Base-by-base conservation (phyloP, 2,888 invertebrate species). In the Diarsia brunnea region DNA sequence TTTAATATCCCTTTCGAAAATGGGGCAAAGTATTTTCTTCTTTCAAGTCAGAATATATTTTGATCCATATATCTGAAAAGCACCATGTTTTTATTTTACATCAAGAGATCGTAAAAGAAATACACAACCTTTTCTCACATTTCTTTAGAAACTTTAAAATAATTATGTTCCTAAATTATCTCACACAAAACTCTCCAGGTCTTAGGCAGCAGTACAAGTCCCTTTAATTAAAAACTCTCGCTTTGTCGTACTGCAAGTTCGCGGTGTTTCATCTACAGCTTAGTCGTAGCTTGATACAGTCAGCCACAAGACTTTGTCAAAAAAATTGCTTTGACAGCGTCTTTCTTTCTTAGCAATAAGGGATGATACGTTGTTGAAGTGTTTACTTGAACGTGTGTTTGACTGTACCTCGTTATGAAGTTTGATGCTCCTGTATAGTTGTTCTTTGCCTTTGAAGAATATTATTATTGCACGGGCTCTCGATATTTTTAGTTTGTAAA, bases 201-300 rank as follows among this genome's bases (percentile, higher is more conserved):
- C 74, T 70, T 69, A 67, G 58, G 71, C 77, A 78, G 80, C 77
- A 78, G 73, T 84, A 89, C 81, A 86, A 88, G 90, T 90, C 85
- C 84, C 87, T 92, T 95, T 95, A 94, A 95, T 95, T 95, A 95
- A 94, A 94, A 95, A 93, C 91, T 93, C 89, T 85, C 86, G 91
- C 93, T 93, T 94, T 92, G 92, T 93, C 90, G 85, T 85, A 86
- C 84, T 81, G 71, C 51, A 90, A 91, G 89, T 93, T 90, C 74
- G 75, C 76, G 69, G 79, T 87, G 89, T 90, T 91, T 91, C 90
- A 92, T 91, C 91, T 89, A 80, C 88, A 91, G 91, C 90, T 90
- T 89, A 91, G 90, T 88, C 84, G 85, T 77, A 61, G 55, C 69
- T 84, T 87, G 87, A 65, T 51, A 78, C 58, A 73, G 31, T 7